These are phyloP conservation scores for Thysanoteuthis rhombus DNA, from an alignment of 2,888 invertebrate species.

Conservation along the genomic window DNA sequence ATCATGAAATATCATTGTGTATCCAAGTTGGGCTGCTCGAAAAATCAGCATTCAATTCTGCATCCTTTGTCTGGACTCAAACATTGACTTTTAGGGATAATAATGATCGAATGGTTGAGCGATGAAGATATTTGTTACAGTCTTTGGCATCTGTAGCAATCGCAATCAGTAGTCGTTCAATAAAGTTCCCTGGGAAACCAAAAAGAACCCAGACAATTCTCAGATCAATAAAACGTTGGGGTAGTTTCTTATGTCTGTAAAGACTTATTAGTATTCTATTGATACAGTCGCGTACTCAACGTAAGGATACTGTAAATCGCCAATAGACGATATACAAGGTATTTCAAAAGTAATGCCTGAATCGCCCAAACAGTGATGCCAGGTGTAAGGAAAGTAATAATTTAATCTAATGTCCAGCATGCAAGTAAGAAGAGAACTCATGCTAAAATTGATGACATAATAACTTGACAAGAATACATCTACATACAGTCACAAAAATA, in stretches of 20 bases:
- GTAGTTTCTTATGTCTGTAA: neutral
- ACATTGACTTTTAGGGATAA: neutral
- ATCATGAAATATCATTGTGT: neutral
- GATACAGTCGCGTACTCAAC: neutral
- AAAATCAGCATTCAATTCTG: neutral
- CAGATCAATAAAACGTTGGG: neutral
- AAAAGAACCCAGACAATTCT: neutral
- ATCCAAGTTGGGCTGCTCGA: neutral
- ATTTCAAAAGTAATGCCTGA: no score
- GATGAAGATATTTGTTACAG: neutral
- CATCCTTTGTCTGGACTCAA: neutral
- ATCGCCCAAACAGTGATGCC: no score
- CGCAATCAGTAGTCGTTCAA: neutral
- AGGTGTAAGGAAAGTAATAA: no score
- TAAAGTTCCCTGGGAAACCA: neutral
- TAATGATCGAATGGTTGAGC: neutral
- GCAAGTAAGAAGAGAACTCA: no score
- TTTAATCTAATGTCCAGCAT: no score
- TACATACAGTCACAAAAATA: no score
- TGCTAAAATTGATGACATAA: no score
- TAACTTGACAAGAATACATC: no score
- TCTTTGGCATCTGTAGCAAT: neutral
- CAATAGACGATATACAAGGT: no score
- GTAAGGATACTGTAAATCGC: neutral
- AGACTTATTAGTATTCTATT: neutral